These are phyloP conservation scores for Tapirus terrestris DNA, from an alignment of 2,113 vertebrate species.

Conservation along the genomic window DNA sequence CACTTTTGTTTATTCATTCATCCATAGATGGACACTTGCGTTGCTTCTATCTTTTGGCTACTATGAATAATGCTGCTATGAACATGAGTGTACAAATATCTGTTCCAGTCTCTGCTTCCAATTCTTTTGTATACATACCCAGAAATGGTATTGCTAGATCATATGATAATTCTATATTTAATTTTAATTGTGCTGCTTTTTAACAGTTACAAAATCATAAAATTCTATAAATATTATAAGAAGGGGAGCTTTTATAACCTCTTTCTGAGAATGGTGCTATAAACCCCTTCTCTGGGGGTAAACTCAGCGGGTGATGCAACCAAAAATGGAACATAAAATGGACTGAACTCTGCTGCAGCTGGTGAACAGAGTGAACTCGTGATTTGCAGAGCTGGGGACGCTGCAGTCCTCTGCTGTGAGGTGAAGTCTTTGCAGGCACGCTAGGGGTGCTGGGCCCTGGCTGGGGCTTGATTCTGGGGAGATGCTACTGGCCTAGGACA, in stretches of 20 bases:
- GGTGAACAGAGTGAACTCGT: background rate
- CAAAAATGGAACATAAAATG: background rate
- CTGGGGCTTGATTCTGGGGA: background rate
- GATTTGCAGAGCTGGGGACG: background rate
- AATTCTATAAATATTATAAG: background rate
- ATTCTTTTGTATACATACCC: background rate
- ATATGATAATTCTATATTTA: background rate
- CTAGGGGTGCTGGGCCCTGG: too few relatives aligned
- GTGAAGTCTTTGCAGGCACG: background rate
- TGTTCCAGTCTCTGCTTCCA: background rate
- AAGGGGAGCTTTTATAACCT: background rate
- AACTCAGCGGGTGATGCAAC: background rate
- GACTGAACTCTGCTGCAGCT: background rate
- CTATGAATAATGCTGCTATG: background rate
- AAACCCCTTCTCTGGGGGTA: background rate
- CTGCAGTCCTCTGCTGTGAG: background rate
- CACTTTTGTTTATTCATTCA: background rate
- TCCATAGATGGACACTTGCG: background rate
- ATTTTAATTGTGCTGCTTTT: background rate
- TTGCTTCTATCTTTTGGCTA: background rate
- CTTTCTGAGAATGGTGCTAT: background rate
- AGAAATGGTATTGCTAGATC: background rate
- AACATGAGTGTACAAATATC: background rate
- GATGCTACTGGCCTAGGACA: too few relatives aligned
- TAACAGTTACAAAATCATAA: background rate